Conservation (phyloP, 2,113 vertebrate species). For the Rafetus swinhoei region DNA sequence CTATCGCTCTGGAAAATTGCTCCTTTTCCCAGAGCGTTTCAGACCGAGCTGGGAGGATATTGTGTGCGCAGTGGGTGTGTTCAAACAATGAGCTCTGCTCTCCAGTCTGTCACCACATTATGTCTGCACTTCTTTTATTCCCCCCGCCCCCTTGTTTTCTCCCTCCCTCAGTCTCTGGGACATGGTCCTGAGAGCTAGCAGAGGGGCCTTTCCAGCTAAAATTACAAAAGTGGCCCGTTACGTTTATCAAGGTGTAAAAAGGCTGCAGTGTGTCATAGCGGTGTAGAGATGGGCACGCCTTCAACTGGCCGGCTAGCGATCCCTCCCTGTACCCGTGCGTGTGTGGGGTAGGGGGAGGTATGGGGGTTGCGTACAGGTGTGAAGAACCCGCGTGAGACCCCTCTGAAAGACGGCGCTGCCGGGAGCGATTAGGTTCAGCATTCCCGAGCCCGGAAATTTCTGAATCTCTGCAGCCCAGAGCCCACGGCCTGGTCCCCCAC, state of each 20-base stretch:
- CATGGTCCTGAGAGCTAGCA: conserved; percentile 56
- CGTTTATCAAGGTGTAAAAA: conserved; percentile 63
- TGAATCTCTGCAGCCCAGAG: conserved; percentile 36
- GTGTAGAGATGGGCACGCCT: conserved; percentile 43
- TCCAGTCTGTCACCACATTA: conserved; percentile 79
- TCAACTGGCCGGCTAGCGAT: conserved; percentile 17
- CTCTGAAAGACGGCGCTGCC: background rate
- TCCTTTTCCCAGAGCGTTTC: conserved; percentile 73
- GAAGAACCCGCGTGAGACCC: conserved; percentile 68
- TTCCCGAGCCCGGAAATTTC: conserved; percentile 69
- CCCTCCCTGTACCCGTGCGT: background rate
- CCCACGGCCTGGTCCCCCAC: conserved; percentile 57
- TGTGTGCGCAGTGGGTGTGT: conserved; percentile 81
- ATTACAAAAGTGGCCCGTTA: conserved; percentile 74
- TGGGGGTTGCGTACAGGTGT: conserved; percentile 39
- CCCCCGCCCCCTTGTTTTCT: conserved; percentile 2
- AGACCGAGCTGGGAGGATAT: conserved; percentile 68
- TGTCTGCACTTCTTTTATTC: conserved; percentile 65
- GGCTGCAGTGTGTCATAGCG: conserved; percentile 56
- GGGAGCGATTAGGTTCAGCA: conserved; percentile 65
- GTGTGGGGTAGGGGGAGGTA: too few relatives aligned
- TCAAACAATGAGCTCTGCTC: conserved; percentile 74
- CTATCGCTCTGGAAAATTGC: conserved; percentile 60
- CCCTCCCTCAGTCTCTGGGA: conserved; percentile 19
- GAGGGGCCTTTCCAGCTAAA: conserved; percentile 73